Percentiles rank a stretch among this genome's conserved stretches.
phyloP scores from a whole-genome alignment of 2,113 vertebrate genomes.

The Mustelus asterias region DNA sequence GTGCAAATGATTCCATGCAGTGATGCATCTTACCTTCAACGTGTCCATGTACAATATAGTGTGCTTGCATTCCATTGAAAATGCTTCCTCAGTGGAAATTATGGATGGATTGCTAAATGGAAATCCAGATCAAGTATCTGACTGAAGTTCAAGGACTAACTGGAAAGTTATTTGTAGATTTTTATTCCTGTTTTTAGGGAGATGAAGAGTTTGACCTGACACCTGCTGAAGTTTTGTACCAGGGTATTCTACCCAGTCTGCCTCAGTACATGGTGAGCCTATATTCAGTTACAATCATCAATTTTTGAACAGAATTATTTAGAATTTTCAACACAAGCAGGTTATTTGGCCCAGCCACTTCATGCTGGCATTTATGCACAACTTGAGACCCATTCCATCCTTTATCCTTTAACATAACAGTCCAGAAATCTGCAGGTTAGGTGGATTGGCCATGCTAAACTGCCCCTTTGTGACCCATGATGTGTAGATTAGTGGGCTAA shows the following conservation, averaged over 20 bases:
- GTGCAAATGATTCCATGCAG: too few species aligned
- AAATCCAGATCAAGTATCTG: background rate
- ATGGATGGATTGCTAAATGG: background rate
- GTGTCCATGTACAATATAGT: background rate
- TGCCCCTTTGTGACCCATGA: too few species aligned
- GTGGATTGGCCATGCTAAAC: too few species aligned
- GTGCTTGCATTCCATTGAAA: background rate
- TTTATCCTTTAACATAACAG: background rate
- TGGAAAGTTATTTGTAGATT: background rate
- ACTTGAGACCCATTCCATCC: background rate
- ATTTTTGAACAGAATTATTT: background rate
- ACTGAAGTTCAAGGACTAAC: background rate
- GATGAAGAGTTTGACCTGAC: slow-evolving; percentile 91
- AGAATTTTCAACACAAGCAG: background rate
- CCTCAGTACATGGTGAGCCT: slow-evolving; percentile 93
- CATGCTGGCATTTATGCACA: background rate
- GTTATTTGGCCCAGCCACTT: background rate
- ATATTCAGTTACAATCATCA: too few species aligned
- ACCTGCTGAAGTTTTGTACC: slow-evolving; percentile 85
- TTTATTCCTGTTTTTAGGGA: slow-evolving; percentile 59
- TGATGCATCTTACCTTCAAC: background rate
- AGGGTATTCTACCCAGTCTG: slow-evolving; percentile 90
- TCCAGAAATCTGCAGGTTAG: too few species aligned
- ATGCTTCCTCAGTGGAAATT: background rate
- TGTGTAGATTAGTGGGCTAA: too few species aligned